Base-by-base conservation (phyloP, 2,888 invertebrate species). In the Anarsia innoxiella region DNA sequence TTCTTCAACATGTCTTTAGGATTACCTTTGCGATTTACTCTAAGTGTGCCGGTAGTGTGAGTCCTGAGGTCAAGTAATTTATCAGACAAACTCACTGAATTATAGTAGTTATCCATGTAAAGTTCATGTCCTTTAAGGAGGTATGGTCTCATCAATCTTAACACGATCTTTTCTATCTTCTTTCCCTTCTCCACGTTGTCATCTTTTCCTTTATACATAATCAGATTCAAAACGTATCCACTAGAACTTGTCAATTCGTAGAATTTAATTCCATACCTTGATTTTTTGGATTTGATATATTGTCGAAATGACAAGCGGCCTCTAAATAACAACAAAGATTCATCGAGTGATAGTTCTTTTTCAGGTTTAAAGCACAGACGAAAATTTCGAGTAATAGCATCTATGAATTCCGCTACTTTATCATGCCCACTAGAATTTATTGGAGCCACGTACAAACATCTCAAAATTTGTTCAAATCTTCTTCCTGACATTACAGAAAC, bases 221-320 rank as follows among this genome's bases (percentile, higher is more conserved):
- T 36, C 3, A 44, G 36, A 37, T 46, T 44, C 30, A 48, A 28
- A 19, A 48, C 39, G 34, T 44, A 48, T 14, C 42, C 46, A 16
- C 39, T 34, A 23, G 33, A 9, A 12, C 37, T 34, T n/a, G 44
- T 32, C 23, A 32, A 9, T 32, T 32, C 32, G 6, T 23, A 32
- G 13, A 32, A 32, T 12, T 32, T 32, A 4, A 32, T 32, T 2
- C 32, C 23, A 32, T 32, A 32, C n/a, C 23, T 23, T 1, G 32
- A 23, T 13, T 12, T n/a, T 12, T 32, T 32, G 3, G 23, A 23
- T 39, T 36, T 36, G 12, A 36, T 36, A 23, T 36, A 36, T 16
- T 36, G 36, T 12, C 12, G 16, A 29, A 9, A 36, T 12, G 26
- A 9, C 9, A 36, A 29, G 4, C 36, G 26, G 9, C 36, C 36